Evolutionary conservation across 2,113 vertebrate species (phyloP).

Genomic region (Chaenocephalus aceratus): DNA sequence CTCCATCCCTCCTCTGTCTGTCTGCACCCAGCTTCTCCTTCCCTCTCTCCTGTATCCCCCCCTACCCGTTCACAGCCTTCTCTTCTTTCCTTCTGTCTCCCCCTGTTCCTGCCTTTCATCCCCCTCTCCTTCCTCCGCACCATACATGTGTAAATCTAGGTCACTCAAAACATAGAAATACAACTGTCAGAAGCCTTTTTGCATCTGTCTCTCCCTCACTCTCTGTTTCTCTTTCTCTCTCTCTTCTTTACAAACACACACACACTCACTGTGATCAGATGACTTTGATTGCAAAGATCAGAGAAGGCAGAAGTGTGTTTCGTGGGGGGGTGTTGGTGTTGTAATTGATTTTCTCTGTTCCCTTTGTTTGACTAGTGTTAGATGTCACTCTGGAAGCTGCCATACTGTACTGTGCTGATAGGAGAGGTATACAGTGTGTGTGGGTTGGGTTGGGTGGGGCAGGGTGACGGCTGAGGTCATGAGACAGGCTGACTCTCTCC

Average conservation of each 20-base stretch:
- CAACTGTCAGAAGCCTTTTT: constrained; percentile 18
- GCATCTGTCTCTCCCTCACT: neutral
- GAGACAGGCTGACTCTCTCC: constrained; percentile 56
- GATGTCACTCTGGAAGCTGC: constrained; percentile 47
- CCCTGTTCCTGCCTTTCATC: neutral
- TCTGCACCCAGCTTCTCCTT: constrained; percentile 57
- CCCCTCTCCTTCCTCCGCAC: neutral
- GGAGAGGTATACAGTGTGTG: neutral
- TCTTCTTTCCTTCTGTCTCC: constrained; percentile 44
- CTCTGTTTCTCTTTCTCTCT: neutral
- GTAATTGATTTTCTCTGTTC: constrained; percentile 65
- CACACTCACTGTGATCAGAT: constrained; percentile 38
- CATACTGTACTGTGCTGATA: constrained; percentile 27
- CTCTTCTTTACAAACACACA: neutral
- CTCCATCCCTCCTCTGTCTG: constrained; percentile 63
- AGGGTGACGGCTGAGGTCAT: constrained; percentile 46
- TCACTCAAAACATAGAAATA: constrained; percentile 11
- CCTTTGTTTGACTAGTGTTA: constrained; percentile 61
- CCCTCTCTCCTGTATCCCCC: constrained; percentile 9
- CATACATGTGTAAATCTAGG: constrained; percentile 23
- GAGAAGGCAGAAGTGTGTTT: constrained; percentile 15
- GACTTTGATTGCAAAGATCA: constrained; percentile 49
- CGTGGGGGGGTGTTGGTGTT: constrained; percentile 8
- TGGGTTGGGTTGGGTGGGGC: constrained; percentile 28
- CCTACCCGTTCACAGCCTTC: constrained; percentile 44